Conservation (phyloP, 2,113 vertebrate species). For the Nanorana parkeri region DNA sequence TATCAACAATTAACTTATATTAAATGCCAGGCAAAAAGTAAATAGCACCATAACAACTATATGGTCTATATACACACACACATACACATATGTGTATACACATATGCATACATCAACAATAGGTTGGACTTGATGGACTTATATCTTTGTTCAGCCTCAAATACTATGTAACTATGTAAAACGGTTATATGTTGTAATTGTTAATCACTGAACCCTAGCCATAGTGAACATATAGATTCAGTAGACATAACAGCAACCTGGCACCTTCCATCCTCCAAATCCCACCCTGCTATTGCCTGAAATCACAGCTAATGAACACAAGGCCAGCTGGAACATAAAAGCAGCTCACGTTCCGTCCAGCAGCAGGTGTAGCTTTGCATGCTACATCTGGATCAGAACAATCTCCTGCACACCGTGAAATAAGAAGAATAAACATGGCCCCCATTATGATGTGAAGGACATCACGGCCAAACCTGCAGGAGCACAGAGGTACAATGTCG, state of each 20-base stretch:
- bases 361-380: neutral
- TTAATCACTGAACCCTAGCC: too few relatives aligned
- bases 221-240: neutral
- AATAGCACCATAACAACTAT: too few relatives aligned
- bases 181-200: too few relatives aligned
- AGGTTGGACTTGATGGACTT: too few relatives aligned
- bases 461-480: neutral
- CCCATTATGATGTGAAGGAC: neutral
- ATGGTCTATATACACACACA: too few relatives aligned
- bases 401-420: neutral
- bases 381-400: conserved; percentile 22
- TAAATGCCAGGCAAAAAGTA: too few relatives aligned
- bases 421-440: neutral
- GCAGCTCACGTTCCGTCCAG: neutral
- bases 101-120: too few relatives aligned
- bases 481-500: neutral
- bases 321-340: neutral
- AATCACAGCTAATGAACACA: neutral
- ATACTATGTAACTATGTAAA: too few relatives aligned
- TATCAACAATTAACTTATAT: too few relatives aligned
- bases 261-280: neutral
- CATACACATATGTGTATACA: too few relatives aligned
- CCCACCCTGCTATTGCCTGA: neutral
- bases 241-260: neutral
- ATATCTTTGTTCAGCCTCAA: too few relatives aligned